Percentiles rank a stretch among this genome's conserved stretches.
Conservation (phyloP, 1,140 invertebrate genomes). For the Trachymyrmex cornetzi region DNA sequence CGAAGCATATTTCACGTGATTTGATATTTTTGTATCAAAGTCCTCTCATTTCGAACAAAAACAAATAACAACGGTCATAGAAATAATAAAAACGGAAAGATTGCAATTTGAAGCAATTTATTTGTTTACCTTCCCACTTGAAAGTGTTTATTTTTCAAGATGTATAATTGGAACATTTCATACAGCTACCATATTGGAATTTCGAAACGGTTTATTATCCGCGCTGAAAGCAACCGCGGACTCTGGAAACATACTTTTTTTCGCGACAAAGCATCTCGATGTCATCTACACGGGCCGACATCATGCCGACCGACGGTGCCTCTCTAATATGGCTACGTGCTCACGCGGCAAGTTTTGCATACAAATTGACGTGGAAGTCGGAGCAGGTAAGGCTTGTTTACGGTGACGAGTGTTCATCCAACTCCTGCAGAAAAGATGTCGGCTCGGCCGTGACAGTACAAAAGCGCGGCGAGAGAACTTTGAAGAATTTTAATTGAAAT, state of each 20-base stretch:
- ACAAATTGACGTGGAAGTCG: conserved; percentile 68
- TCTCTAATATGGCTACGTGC: conserved; percentile 57
- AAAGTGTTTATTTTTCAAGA: conserved; percentile 23
- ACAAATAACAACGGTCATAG: background rate
- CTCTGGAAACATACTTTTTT: conserved; percentile 5
- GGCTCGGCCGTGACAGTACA: conserved; percentile 59
- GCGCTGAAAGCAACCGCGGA: background rate
- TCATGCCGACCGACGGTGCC: background rate
- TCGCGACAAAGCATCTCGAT: conserved; percentile 23
- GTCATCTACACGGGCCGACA: conserved; percentile 9
- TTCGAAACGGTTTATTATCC: conserved; percentile 7
- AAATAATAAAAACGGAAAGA: conserved; percentile 14
- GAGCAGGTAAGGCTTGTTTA: conserved; percentile 69
- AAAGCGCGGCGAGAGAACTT: conserved; percentile 62
- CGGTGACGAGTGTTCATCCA: conserved; percentile 73
- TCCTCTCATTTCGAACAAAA: background rate
- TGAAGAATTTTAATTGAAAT: conserved; percentile 81
- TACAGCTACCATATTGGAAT: background rate
- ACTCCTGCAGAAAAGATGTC: conserved; percentile 56
- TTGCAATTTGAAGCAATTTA: conserved; percentile 2
- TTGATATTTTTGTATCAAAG: conserved; percentile 5
- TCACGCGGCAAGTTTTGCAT: conserved; percentile 73
- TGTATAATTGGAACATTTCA: background rate
- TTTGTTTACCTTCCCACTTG: background rate
- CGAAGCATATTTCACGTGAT: background rate